These are phyloP conservation scores for Deroptyus accipitrinus DNA, from an alignment of 2,113 vertebrate species.

Conservation along the genomic window DNA sequence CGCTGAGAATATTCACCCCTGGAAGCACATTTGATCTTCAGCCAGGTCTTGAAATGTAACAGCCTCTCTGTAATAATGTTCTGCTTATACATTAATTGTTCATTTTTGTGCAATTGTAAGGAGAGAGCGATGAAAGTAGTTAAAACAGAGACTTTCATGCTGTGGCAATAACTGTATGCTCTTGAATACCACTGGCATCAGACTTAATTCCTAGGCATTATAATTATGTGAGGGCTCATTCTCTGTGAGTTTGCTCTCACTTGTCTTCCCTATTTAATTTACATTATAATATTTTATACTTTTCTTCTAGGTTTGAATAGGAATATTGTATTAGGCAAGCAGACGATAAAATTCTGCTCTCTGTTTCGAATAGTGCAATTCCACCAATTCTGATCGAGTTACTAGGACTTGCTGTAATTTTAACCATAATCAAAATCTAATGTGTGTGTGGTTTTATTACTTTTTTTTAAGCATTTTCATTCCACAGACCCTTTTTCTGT, in stretches of 20 bases:
- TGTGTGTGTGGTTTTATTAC: not conserved
- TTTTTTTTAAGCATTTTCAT: not conserved
- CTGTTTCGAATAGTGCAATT: not conserved
- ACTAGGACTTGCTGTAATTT: not conserved
- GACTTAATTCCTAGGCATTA: slow-evolving; percentile 52
- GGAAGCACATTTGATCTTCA: slow-evolving; percentile 19
- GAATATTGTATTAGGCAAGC: slow-evolving; percentile 28
- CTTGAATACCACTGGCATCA: slow-evolving; percentile 30
- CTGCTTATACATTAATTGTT: slow-evolving; percentile 42
- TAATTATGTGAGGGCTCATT: slow-evolving; percentile 50
- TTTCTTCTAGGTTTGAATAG: slow-evolving; percentile 42
- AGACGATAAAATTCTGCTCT: not conserved
- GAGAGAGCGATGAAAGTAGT: not conserved
- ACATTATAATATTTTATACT: slow-evolving; percentile 57
- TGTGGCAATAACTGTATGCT: slow-evolving; percentile 44
- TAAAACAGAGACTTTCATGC: slow-evolving; percentile 58
- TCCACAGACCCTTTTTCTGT: not conserved
- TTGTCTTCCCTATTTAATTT: slow-evolving; percentile 36
- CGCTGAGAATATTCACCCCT: not conserved
- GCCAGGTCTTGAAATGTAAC: slow-evolving; percentile 48
- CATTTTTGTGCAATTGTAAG: not conserved
- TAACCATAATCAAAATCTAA: not conserved
- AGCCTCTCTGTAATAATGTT: slow-evolving; percentile 15
- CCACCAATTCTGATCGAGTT: not conserved
- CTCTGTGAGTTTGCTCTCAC: slow-evolving; percentile 37